Conservation (phyloP, 2,113 vertebrate genomes). For the Onychostruthus taczanowskii region DNA sequence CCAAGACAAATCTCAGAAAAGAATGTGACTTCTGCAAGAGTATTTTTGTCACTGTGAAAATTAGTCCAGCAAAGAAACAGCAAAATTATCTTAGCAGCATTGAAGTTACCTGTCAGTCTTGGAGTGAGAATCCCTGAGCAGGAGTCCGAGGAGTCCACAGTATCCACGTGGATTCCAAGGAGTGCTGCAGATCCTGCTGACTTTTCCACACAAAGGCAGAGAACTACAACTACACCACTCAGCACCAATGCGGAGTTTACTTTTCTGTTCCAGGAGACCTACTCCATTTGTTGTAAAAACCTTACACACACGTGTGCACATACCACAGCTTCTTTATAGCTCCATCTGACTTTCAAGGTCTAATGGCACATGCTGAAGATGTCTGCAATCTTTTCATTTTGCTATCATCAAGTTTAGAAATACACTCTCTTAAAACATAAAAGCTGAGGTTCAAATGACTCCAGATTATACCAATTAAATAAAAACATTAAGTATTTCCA, state of each 20-base stretch:
- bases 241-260: background rate
- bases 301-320: background rate
- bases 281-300: background rate
- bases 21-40: background rate
- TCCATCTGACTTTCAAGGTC: background rate
- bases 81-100: background rate
- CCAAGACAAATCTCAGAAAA: constrained; percentile 25
- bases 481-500: background rate
- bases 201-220: background rate
- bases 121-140: background rate
- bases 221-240: background rate
- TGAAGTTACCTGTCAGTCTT: background rate
- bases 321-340: background rate
- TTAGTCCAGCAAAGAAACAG: background rate
- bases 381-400: background rate
- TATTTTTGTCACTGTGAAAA: constrained; percentile 4
- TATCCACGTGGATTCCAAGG: background rate
- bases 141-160: background rate
- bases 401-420: background rate
- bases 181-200: background rate
- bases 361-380: background rate
- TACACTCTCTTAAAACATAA: background rate
- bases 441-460: background rate
- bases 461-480: background rate
- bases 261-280: background rate